Evolutionary conservation across 2,888 invertebrate genomes (phyloP).

Genomic region (Sepiola atlantica): DNA sequence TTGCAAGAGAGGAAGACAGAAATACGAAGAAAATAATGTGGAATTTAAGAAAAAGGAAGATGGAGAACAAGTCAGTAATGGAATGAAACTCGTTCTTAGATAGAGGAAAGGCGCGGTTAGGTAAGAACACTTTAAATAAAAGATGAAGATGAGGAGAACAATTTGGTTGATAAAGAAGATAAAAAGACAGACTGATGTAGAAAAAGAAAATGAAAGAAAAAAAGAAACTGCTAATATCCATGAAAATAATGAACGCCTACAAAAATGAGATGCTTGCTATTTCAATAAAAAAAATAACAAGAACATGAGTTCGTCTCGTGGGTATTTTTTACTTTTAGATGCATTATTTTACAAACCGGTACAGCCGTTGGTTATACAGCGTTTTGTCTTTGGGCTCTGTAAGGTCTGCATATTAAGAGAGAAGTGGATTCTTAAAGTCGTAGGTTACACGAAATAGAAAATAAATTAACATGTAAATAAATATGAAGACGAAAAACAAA

Average conservation of each 20-base stretch:
- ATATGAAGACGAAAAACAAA: not conserved
- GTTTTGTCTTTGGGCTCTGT: slow-evolving; percentile 1
- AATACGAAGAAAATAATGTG: not conserved
- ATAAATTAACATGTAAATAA: not conserved
- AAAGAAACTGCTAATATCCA: not conserved
- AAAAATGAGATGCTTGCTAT: not conserved
- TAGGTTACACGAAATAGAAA: not conserved
- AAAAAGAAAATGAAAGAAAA: not conserved
- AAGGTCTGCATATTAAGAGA: not conserved
- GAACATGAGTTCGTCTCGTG: not conserved
- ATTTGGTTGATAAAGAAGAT: not conserved
- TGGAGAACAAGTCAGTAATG: not conserved
- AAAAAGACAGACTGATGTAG: not conserved
- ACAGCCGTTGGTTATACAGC: not conserved
- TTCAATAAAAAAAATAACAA: not conserved
- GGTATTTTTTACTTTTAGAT: not conserved
- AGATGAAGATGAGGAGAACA: not conserved
- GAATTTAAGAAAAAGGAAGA: not conserved
- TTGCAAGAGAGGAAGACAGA: not conserved
- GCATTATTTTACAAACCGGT: not conserved
- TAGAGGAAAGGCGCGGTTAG: no score
- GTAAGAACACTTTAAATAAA: not conserved
- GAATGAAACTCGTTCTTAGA: no score
- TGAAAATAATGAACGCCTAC: not conserved
- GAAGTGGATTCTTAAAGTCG: not conserved